Percentiles rank a stretch among this genome's conserved stretches.
Evolutionary conservation across 1,140 invertebrate species (phyloP).

Genomic region (Megathymus violae): DNA sequence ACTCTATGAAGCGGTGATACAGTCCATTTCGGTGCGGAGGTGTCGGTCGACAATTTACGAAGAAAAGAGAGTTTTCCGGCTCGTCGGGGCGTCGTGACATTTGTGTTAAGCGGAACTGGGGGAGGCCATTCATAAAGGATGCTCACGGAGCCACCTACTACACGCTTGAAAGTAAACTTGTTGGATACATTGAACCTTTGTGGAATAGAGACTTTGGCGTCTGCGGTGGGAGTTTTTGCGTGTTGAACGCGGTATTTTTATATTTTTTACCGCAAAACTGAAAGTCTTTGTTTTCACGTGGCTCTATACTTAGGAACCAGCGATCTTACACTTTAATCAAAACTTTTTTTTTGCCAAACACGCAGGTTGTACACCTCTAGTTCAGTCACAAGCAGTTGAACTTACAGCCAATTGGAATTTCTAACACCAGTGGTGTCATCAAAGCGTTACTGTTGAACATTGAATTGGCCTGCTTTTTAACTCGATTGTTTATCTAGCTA

Average conservation of each 20-base stretch:
- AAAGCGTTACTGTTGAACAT: too few relatives aligned
- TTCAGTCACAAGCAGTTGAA: too few relatives aligned
- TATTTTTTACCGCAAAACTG: slow-evolving; percentile 8
- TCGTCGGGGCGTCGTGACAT: slow-evolving; percentile 79
- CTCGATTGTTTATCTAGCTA: too few relatives aligned
- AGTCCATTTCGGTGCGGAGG: slow-evolving; percentile 48
- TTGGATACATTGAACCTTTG: slow-evolving; percentile 51
- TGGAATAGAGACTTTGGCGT: slow-evolving; percentile 12
- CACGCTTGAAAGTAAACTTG: slow-evolving; percentile 67
- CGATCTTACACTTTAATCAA: too few relatives aligned
- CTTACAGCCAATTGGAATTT: too few relatives aligned
- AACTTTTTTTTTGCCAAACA: too few relatives aligned
- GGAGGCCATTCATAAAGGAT: slow-evolving; percentile 77
- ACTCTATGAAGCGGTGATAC: slow-evolving; percentile 49
- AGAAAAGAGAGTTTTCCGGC: slow-evolving; percentile 82
- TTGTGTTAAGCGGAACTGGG: slow-evolving; percentile 77
- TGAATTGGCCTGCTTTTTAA: too few relatives aligned
- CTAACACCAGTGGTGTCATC: too few relatives aligned
- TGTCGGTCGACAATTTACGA: slow-evolving; percentile 65
- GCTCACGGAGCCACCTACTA: slow-evolving; percentile 57
- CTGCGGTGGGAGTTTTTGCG: too few relatives aligned
- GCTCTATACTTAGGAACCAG: too few relatives aligned
- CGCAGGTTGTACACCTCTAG: too few relatives aligned
- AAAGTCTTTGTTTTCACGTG: too few relatives aligned
- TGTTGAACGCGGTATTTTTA: background rate